Conservation (phyloP, 2,797 vertebrate genomes). For the Xenentodon cancila region DNA sequence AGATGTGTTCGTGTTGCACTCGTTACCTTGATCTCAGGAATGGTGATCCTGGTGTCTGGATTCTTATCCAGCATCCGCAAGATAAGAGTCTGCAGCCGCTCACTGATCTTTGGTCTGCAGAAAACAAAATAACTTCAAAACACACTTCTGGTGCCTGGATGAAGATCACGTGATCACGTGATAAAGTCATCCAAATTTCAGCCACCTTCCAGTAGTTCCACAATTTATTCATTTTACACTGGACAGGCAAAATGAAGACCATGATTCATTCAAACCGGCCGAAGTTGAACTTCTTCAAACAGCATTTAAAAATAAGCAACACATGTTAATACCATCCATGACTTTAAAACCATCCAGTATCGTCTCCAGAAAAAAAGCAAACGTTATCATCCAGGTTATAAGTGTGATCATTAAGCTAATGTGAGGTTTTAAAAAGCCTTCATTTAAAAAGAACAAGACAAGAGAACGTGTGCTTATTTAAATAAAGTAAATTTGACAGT, state of each 20-base stretch:
- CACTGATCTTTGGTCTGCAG: constrained; percentile 82
- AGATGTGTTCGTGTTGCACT: not conserved
- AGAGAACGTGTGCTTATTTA: no score
- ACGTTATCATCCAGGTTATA: no score
- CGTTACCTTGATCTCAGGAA: constrained; percentile 95
- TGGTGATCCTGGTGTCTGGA: constrained; percentile 90
- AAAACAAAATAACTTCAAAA: not conserved
- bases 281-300: constrained; percentile 5
- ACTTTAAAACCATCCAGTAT: no score
- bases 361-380: no score
- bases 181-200: not conserved
- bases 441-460: no score
- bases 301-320: constrained; percentile 1
- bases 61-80: constrained; percentile 94
- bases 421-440: no score
- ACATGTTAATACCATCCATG: not conserved
- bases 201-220: not conserved
- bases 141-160: not conserved
- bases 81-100: constrained; percentile 88
- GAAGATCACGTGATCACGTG: not conserved
- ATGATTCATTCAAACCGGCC: constrained; percentile 1
- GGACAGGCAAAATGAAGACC: not conserved
- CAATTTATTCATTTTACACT: constrained; percentile 1
- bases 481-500: no score
- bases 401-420: no score